Base-by-base conservation (phyloP, 2,797 vertebrate species). In the Diplodus puntazzo region DNA sequence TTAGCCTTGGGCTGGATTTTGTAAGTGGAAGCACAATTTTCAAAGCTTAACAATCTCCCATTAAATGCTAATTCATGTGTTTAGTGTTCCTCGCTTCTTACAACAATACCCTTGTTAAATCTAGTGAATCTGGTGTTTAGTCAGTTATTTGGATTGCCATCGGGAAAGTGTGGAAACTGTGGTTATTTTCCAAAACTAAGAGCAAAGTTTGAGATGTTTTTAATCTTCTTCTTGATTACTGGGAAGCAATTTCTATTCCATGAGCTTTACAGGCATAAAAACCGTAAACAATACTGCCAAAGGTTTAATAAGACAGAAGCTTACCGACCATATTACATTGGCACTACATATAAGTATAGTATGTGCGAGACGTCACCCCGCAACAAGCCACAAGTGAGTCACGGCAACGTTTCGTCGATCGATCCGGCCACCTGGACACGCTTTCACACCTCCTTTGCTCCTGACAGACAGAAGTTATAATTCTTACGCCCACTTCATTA, bases 71-170 rank as follows among this genome's bases (percentile, higher is more conserved):
- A 53, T 52, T 27, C n/a, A 45, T 8, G 17, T 25, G 43, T 63
- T 63, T 57, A 18, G 50, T 49, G 23, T 45, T 42, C n/a, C 25
- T 39, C 10, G 49, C 18, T 5, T 7, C 1, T 30, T 21, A 27
- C n/a, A 20, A 6, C 23, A 34, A 39, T 30, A 52, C 17, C 16
- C 25, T 49, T 53, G 48, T 61, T 50, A 45, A 54, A 74, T 62
- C 50, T 64, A 5, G 39, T 39, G 7, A 39, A 39, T 39, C 39
- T 39, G 27, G 34, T 76, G 57, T 48, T 10, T 4, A n/a, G 23
- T 30, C n/a, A 30, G 34, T 75, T 68, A 34, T 71, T 75, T 74
- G 23, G 30, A 50, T 52, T 39, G 39, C 30, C 11, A 52, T n/a
- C 20, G 5, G 45, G 50, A 27, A 49, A 5, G 23, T 43, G 23